phyloP scores from a whole-genome alignment of 2,797 vertebrate genomes.

The Trachops cirrhosus region DNA sequence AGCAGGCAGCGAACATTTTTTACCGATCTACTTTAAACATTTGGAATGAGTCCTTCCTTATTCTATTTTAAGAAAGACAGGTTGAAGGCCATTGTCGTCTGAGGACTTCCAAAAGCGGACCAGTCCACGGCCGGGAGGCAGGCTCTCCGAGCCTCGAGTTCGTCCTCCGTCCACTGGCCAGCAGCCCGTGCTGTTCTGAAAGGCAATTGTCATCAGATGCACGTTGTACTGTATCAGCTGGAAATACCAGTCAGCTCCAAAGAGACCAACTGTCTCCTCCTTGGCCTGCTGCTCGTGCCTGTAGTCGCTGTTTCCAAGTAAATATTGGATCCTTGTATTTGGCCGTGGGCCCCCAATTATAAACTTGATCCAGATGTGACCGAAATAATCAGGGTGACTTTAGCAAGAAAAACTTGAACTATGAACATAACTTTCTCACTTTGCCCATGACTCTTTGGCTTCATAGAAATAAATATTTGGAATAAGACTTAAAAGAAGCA shows the following conservation, averaged over 20 bases:
- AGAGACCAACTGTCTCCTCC: background rate
- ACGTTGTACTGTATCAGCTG: background rate
- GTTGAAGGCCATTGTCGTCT: background rate
- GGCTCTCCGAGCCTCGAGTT: background rate
- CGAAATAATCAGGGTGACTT: background rate
- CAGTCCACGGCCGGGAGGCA: background rate
- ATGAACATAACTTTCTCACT: background rate
- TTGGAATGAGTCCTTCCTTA: conserved; percentile 19
- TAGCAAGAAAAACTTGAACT: conserved; percentile 21
- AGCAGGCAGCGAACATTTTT: background rate
- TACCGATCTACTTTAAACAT: conserved; percentile 4
- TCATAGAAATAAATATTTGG: conserved; percentile 1
- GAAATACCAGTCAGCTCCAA: background rate
- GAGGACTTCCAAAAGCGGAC: background rate
- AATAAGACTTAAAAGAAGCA: background rate
- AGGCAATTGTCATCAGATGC: background rate
- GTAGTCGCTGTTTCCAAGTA: background rate
- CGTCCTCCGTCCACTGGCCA: background rate
- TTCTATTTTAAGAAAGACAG: background rate
- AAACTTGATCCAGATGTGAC: conserved; percentile 54
- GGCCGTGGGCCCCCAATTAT: background rate
- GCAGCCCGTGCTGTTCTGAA: background rate
- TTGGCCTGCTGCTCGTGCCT: background rate
- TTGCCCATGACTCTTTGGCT: background rate
- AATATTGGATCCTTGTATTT: conserved; percentile 10